Evolutionary conservation across 35 echinoderm and acorn worm species (phyloP).

Genomic region (Stichopus chloronotus): DNA sequence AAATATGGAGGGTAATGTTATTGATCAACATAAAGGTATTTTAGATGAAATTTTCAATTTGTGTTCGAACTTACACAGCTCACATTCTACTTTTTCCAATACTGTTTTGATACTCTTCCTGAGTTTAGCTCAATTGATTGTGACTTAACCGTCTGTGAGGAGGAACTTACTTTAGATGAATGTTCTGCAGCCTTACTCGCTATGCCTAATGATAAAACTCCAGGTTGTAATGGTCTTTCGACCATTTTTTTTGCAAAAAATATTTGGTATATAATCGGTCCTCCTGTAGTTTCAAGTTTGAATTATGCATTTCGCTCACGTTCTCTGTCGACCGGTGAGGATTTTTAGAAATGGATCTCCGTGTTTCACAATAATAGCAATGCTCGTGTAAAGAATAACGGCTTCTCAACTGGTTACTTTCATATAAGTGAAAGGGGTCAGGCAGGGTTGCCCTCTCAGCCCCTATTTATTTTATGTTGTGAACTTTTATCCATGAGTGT

Average conservation of each 20-base stretch:
- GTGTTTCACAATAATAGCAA: slow-evolving; percentile 17
- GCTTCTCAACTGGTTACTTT: slow-evolving; percentile 8
- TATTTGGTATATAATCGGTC: not conserved
- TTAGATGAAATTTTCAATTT: not conserved
- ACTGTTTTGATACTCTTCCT: not conserved
- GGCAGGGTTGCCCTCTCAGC: not conserved
- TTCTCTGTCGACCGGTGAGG: not conserved
- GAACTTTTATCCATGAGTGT: not conserved
- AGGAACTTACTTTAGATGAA: too few relatives aligned
- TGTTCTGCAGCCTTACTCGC: too few relatives aligned
- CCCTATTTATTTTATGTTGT: not conserved
- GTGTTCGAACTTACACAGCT: not conserved
- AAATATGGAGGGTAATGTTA: not conserved
- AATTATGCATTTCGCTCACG: not conserved
- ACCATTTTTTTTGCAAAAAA: not conserved
- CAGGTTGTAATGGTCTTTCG: not conserved
- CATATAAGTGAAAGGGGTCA: not conserved
- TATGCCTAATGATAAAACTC: not conserved
- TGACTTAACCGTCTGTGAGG: not conserved
- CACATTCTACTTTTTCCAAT: not conserved
- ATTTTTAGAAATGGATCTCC: slow-evolving; percentile 7
- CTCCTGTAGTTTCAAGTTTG: not conserved
- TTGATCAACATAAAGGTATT: slow-evolving; percentile 8
- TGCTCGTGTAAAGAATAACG: not conserved
- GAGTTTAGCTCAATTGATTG: not conserved